Evolutionary conservation across 2,113 vertebrate species (phyloP), one percentile per base, ranked within the genome.

Genomic region (Lathamus discolor): DNA sequence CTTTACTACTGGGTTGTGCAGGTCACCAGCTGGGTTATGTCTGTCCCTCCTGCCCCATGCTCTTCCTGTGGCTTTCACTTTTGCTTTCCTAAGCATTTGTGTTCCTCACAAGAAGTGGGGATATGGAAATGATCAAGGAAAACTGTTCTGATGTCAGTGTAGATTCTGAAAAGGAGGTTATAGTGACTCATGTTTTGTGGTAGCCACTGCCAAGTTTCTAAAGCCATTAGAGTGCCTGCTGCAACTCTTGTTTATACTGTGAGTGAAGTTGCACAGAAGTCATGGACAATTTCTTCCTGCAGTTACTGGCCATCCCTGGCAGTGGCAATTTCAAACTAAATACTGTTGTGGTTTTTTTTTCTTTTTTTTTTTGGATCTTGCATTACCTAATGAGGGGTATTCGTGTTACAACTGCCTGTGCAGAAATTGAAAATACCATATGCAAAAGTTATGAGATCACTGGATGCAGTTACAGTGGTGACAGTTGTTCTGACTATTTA

Each of bases 361-460:
- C 22, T 48, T 24, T 49, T 43, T 90, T 43, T 57, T 39, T 39
- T 39, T 39, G 9, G 9, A 10, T 63, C 22, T 83, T 2, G 2
- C 18, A 1, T 43, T 82, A 43, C 33, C 19, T 64, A 1, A 35
- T 0, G 0, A 48, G 29, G 15, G 3, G 9, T 59, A 43, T 43
- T 69, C 52, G 39, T 46, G 20, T 72, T 73, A 20, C 16, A 35
- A 1, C 43, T 81, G 22, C 29, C 49, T 33, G 7, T 39, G 29
- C 8, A 74, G 54, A 78, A 77, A 33, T 41, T n/a, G 33, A 52
- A 74, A 70, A 51, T 28, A 6, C 8, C 4, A 0, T 33, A 27
- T 68, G 48, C 7, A 11, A 59, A 66, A 66, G 41, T 63, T 67
- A 24, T 0, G 3, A 59, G 31, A 48, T 79, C 35, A 10, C 5